Base-by-base conservation (phyloP, 2,113 vertebrate genomes). In the Halichoerus grypus region DNA sequence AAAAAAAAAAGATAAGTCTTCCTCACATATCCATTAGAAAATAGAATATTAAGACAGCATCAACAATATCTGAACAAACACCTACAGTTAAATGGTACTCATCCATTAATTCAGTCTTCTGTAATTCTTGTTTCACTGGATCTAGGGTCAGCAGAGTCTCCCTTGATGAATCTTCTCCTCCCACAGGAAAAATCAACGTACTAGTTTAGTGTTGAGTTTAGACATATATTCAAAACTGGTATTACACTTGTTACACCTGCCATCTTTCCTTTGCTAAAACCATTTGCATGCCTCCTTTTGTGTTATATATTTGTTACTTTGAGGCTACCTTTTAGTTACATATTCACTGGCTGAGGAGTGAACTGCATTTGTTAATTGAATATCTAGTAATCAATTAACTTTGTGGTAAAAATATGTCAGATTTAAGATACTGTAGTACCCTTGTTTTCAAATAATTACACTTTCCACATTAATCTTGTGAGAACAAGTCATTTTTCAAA, bases 361-460 rank as follows among this genome's bases (percentile, higher is more conserved):
- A 95, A 49, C 87, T 76, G 21, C 12, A 69, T 71, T 80, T 92
- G 59, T 77, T 92, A 94, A 91, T 59, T 88, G 63, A 92, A 91
- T 88, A 80, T n/a, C 85, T 92, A 71, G 36, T 71, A 84, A 93
- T 97, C 42, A 81, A 0, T 92, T 89, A 94, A 88, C 89, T 88
- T 86, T 39, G 24, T 94, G 53, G 36, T 69, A 42, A 94, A 93
- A 95, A 87, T 94, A 86, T 95, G 82, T 87, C 81, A 83, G 22
- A 71, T 93, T 90, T 94, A 79, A 94, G 80, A 74, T 59, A 79
- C 55, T 46, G 46, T 46, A 67, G 13, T 46, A 31, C 36, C 53
- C n/a, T 87, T 94, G 57, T 94, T 94, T 94, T 69, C 84, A 71
- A 84, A 79, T 87, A 90, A 95, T 91, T 95, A 19, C 57, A 65